Percentiles rank a stretch among this genome's conserved stretches.
phyloP scores from a whole-genome alignment of 2,113 vertebrate genomes.

The Eulemur rufifrons region DNA sequence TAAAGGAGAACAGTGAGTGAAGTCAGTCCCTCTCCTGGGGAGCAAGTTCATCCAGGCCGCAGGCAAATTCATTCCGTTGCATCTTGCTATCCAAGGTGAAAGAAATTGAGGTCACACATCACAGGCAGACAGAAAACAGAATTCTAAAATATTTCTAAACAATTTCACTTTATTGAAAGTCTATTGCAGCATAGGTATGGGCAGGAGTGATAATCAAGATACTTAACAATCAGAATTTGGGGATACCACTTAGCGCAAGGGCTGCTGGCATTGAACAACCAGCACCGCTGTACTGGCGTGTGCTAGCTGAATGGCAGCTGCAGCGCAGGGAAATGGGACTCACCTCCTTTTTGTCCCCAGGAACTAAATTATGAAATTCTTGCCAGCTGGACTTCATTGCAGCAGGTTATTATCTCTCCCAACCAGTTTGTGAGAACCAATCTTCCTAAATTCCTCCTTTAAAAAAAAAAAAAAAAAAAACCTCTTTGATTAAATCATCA shows the following conservation, averaged over 20 bases:
- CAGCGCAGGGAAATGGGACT: not conserved
- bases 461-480: not conserved
- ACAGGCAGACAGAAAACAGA: not conserved
- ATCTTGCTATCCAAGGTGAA: slow-evolving; percentile 42
- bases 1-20: not conserved
- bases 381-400: not conserved
- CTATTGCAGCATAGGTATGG: not conserved
- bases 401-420: not conserved
- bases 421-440: not conserved
- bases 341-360: not conserved
- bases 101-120: slow-evolving; percentile 27
- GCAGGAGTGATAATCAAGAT: not conserved
- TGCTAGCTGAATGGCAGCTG: not conserved
- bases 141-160: not conserved
- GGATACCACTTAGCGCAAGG: not conserved
- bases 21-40: not conserved
- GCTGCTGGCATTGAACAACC: not conserved
- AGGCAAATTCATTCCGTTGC: slow-evolving; percentile 45
- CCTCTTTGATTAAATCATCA: slow-evolving; percentile 16
- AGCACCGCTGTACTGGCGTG: rapidly evolving
- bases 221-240: not conserved
- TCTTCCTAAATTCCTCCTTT: not conserved
- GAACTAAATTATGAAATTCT: slow-evolving; percentile 10
- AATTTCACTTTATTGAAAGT: slow-evolving; percentile 1
- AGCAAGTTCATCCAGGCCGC: not conserved